phyloP scores from a whole-genome alignment of 2,797 vertebrate genomes.

The Tragopan temminckii region DNA sequence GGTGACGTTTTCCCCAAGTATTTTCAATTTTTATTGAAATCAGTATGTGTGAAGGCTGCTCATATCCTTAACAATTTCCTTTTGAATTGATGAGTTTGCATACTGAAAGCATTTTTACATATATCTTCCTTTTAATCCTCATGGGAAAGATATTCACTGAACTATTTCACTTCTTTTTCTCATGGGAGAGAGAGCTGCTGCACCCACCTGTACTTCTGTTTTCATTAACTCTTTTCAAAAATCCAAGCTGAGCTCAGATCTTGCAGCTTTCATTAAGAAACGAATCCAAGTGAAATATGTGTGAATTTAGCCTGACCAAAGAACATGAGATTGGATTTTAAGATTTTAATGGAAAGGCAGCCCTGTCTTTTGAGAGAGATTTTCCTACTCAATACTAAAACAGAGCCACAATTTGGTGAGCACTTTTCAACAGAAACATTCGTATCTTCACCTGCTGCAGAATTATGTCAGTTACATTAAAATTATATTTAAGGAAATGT shows the following conservation, averaged over 20 bases:
- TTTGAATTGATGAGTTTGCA: slow-evolving; percentile 53
- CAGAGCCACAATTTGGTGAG: neutral
- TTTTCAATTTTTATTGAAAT: slow-evolving; percentile 62
- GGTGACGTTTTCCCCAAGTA: neutral
- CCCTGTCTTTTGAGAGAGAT: neutral
- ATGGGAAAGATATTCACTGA: slow-evolving; percentile 37
- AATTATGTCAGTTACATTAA: neutral
- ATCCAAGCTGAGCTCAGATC: neutral
- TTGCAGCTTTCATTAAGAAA: slow-evolving; percentile 3
- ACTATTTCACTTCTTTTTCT: slow-evolving; percentile 40
- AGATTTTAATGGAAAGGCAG: slow-evolving; percentile 12
- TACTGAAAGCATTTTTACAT: slow-evolving; percentile 54
- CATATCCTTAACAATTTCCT: slow-evolving; percentile 45
- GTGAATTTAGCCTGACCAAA: neutral
- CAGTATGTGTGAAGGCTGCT: slow-evolving; percentile 19
- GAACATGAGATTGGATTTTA: neutral
- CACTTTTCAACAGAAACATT: neutral
- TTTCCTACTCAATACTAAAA: neutral
- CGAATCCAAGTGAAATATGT: neutral
- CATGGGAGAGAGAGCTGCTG: slow-evolving; percentile 12
- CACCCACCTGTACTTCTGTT: neutral
- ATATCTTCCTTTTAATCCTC: slow-evolving; percentile 13
- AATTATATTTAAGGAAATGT: neutral
- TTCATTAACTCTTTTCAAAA: slow-evolving; percentile 14
- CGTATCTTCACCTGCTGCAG: neutral